Base-by-base conservation (phyloP, 2,797 vertebrate genomes). In the Acomys russatus region DNA sequence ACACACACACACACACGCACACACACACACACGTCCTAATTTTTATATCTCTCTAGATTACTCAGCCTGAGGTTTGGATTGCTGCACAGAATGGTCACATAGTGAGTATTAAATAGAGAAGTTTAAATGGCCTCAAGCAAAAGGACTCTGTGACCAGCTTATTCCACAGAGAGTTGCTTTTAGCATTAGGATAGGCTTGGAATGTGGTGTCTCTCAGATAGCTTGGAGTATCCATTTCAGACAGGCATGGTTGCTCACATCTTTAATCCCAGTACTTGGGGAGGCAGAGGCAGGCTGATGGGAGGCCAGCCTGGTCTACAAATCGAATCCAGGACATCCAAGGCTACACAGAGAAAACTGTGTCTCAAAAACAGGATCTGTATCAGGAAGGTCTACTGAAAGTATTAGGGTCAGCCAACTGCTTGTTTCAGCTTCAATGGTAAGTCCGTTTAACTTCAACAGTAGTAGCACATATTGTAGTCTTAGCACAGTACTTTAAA, bases 371-470 rank as follows among this genome's bases (percentile, higher is more conserved):
- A 44, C 44, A 64, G 25, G 14, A 28, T 88, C 93, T 89, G 35
- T 93, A 49, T 89, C 93, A 28, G 68, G 94, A 20, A 82, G 18
- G 74, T 90, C 80, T 54, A 1, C 90, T 83, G 95, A 91, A 94
- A 97, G 92, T 88, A 18, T 12, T 1, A 70, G 70, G 51, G 74
- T n/a, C 56, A 35, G 17, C 64, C 76, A 33, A 84, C 38, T 95
- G 51, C 68, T n/a, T 44, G 44, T 44, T 38, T 23, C 35, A 74
- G 35, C n/a, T 44, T 74, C 35, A 74, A 20, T 74, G 73, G 88
- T 90, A 91, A 11, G 8, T 91, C 90, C 68, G 22, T 97, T 77
- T 97, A 94, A 93, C n/a, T 20, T 78, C 92, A 88, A 76, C 33
- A 23, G 96, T 82, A 68, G 4, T n/a, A n/a, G n/a, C n/a, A 20